Base-by-base conservation (phyloP, 2,797 vertebrate species). In the Coregonus sp. region DNA sequence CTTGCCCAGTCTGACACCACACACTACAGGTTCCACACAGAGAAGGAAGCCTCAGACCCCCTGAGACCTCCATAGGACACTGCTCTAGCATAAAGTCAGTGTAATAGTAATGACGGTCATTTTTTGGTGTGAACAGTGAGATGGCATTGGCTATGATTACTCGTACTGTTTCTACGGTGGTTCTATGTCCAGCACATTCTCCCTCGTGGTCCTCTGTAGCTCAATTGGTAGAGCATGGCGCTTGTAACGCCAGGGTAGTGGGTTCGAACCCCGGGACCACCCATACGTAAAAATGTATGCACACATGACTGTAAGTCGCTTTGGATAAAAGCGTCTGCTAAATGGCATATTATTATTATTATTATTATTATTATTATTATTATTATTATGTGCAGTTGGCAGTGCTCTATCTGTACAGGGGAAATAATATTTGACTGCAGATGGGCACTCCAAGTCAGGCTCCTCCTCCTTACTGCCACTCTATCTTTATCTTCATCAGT, bases 401-500 rank as follows among this genome's bases (percentile, higher is more conserved):
- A 54, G 77, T 25, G 76, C 67, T 68, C 20, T 56, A 50, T 72
- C 52, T 73, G 74, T 78, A 31, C 75, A 61, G 72, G 47, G 16
- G 54, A 59, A 54, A 70, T 61, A 50, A 67, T 74, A 75, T 33
- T 31, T 25, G 1, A 16, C 72, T 56, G 73, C 74, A 74, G 72
- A 56, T 54, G 54, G 78, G 72, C 37, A 29, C 35, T 59, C 16
- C 20, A 70, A 37, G 78, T 87, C 75, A 72, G 74, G 78, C 40
- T 70, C 73, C 51, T 61, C 83, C 67, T 73, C 78, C 3, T 72
- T 2, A 25, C 33, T 37, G 4, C 2, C 56, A 4, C 63, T 37
- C 73, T 29, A 20, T 67, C 54, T 63, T 35, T 61, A 15, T 65
- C 54, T 66, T 51, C 82, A 67, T 7, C 89, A 99, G 98, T 87